phyloP scores from a whole-genome alignment of 2,113 vertebrate species.

The Podocnemis expansa region DNA sequence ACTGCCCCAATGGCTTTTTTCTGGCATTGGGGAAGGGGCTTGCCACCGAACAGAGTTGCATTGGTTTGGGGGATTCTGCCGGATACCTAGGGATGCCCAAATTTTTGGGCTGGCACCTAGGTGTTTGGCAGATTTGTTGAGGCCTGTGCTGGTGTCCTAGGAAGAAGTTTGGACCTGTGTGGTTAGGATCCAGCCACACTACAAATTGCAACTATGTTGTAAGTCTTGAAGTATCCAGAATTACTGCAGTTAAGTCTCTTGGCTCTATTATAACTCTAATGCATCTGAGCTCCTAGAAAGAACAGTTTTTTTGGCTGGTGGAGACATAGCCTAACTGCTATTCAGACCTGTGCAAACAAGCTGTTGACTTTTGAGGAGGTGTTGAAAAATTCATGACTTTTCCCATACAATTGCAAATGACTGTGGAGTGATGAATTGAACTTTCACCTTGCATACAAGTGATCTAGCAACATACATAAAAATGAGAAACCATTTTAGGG shows the following conservation, averaged over 20 bases:
- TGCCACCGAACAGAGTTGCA: too few species aligned
- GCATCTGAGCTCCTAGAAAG: neutral
- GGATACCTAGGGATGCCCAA: too few species aligned
- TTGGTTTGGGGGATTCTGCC: too few species aligned
- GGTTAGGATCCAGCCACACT: neutral
- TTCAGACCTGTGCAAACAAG: neutral
- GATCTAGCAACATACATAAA: neutral
- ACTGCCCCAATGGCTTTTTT: too few species aligned
- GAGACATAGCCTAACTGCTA: neutral
- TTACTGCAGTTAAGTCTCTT: neutral
- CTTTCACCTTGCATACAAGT: neutral
- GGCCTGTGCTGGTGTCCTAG: too few species aligned
- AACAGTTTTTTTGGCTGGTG: neutral
- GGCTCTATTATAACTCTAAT: neutral
- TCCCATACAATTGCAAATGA: neutral
- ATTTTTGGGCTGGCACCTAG: too few species aligned
- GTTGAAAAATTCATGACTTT: neutral
- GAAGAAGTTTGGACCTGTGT: neutral
- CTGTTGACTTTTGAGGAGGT: neutral
- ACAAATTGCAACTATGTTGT: neutral
- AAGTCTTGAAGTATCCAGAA: neutral
- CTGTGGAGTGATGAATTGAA: neutral
- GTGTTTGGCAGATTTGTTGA: too few species aligned
- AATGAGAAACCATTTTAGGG: neutral
- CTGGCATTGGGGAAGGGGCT: too few species aligned